These are phyloP conservation scores for Caiman crocodilus DNA, from an alignment of 2,797 vertebrate genomes.

Conservation along the genomic window DNA sequence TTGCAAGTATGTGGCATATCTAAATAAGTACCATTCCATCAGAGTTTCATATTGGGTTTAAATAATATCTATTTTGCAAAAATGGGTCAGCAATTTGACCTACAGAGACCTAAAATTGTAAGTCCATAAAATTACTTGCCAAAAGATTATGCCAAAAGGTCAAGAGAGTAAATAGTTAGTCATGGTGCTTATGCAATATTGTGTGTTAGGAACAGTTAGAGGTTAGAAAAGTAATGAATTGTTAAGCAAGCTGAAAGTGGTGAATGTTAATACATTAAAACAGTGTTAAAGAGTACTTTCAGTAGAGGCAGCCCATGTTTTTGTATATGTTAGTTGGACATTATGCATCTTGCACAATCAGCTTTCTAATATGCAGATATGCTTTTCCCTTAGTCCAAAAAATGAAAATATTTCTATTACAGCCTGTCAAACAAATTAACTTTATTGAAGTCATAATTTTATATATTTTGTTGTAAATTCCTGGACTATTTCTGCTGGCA, in stretches of 20 bases:
- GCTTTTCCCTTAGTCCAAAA: neutral
- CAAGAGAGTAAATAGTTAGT: neutral
- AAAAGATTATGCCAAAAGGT: neutral
- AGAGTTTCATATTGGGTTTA: neutral
- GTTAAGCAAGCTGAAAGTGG: neutral
- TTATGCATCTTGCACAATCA: accelerated
- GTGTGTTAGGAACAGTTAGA: neutral
- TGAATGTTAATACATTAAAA: neutral
- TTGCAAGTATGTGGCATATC: neutral
- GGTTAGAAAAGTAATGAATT: neutral
- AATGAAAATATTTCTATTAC: neutral
- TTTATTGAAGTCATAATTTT: neutral
- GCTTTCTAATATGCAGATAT: neutral
- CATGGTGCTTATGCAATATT: neutral
- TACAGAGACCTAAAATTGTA: no score
- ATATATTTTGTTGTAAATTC: neutral
- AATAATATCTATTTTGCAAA: neutral
- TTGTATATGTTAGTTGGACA: neutral
- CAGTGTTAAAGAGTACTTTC: neutral
- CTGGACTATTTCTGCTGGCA: neutral
- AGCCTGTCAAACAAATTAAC: neutral
- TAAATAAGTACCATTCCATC: neutral
- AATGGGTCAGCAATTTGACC: neutral
- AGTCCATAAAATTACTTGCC: no score
- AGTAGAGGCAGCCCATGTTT: accelerated